Evolutionary conservation across 2,113 vertebrate species (phyloP).

Genomic region (Carassius carassius): DNA sequence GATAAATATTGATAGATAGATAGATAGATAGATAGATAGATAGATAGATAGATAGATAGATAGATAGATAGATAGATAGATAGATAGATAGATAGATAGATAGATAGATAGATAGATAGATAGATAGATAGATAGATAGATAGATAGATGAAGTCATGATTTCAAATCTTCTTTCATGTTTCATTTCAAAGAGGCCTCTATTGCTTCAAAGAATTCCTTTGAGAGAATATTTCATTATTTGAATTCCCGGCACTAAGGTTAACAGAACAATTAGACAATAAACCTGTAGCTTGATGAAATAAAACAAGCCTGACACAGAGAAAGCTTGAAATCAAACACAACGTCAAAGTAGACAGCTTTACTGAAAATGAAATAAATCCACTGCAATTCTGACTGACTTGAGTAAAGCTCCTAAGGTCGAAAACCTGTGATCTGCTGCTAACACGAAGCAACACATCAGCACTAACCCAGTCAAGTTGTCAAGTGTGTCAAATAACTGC

Average conservation of each 20-base stretch:
- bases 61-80: not conserved
- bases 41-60: not conserved
- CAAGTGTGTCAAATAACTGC: not conserved
- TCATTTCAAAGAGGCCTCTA: conserved; percentile 41
- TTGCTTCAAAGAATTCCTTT: conserved; percentile 33
- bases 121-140: not conserved
- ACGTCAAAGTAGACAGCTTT: not conserved
- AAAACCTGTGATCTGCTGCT: conserved; percentile 10
- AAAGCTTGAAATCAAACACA: not conserved
- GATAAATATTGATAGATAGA: too few relatives aligned
- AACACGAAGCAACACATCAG: not conserved
- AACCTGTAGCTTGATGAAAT: not conserved
- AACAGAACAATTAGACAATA: conserved; percentile 7
- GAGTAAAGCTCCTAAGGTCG: not conserved
- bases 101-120: not conserved
- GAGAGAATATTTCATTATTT: conserved; percentile 2
- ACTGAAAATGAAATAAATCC: not conserved
- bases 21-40: too few relatives aligned
- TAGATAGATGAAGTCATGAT: too few relatives aligned
- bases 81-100: not conserved
- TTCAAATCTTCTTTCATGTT: conserved; percentile 33
- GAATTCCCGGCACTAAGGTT: not conserved
- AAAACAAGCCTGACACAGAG: conserved; percentile 10
- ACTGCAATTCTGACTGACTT: not conserved
- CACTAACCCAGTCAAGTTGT: conserved; percentile 11